These are phyloP conservation scores for Alosa sapidissima DNA, from an alignment of 2,797 vertebrate species.

Conservation along the genomic window DNA sequence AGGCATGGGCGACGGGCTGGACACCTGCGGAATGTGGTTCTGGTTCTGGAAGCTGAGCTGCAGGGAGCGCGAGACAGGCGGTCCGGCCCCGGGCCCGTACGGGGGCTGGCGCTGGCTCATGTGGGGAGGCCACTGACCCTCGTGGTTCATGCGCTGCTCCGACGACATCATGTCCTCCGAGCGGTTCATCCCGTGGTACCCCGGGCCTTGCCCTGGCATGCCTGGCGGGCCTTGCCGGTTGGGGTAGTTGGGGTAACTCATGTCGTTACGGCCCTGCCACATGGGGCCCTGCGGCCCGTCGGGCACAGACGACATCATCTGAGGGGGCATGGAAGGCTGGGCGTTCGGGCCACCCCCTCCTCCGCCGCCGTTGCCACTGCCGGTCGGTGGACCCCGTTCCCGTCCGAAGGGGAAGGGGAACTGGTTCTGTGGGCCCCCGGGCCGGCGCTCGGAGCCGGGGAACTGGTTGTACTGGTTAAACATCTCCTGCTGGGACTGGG, in stretches of 20 bases:
- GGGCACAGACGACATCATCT: constrained; percentile 88
- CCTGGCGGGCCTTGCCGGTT: constrained; percentile 85
- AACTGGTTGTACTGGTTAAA: constrained; percentile 94
- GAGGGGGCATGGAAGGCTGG: constrained; percentile 87
- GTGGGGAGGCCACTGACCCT: constrained; percentile 90
- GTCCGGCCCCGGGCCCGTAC: constrained; percentile 86
- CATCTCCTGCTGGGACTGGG: constrained; percentile 88
- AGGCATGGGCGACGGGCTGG: constrained; percentile 91
- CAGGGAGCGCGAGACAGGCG: constrained; percentile 88
- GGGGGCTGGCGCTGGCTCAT: constrained; percentile 88
- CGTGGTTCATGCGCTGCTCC: constrained; percentile 95
- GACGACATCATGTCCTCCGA: constrained; percentile 94
- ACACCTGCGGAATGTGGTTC: constrained; percentile 99
- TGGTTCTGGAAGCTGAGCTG: constrained; percentile 92
- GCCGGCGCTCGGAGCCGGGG: constrained; percentile 86
- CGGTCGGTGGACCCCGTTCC: constrained; percentile 78
- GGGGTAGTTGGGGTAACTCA: constrained; percentile 89
- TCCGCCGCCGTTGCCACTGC: neutral
- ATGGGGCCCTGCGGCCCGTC: constrained; percentile 90
- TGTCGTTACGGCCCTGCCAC: constrained; percentile 93
- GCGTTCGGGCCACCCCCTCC: constrained; percentile 80
- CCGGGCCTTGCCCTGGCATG: constrained; percentile 82
- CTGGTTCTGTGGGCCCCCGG: constrained; percentile 88
- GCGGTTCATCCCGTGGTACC: constrained; percentile 90
- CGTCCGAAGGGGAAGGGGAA: constrained; percentile 94